Conservation (phyloP, 2,797 vertebrate genomes). For the Mormyrus hasselquistii region DNA sequence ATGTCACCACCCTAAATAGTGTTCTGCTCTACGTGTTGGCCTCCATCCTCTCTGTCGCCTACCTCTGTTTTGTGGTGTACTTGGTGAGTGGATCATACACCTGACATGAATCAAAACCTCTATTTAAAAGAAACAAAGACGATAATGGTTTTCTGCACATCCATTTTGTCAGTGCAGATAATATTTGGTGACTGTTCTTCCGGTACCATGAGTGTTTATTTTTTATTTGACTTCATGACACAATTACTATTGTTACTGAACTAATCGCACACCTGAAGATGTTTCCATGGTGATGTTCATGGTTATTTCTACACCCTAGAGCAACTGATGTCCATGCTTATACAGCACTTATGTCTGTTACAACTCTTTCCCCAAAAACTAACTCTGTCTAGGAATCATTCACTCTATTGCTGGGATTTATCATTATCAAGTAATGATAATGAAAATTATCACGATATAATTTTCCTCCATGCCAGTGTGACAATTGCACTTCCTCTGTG, state of each 20-base stretch:
- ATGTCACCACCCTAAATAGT: constrained; percentile 70
- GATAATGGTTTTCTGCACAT: not conserved
- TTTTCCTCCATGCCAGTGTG: not conserved
- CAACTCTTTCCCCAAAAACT: not conserved
- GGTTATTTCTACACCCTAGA: not conserved
- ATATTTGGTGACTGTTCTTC: not conserved
- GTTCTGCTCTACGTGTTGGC: constrained; percentile 68
- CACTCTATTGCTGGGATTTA: not conserved
- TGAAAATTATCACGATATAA: not conserved
- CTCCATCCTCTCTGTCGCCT: constrained; percentile 67
- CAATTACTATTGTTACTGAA: not conserved
- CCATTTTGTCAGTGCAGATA: not conserved
- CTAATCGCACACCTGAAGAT: not conserved
- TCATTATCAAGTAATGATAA: not conserved
- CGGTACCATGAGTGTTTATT: not conserved
- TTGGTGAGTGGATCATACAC: constrained; percentile 68
- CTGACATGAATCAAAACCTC: not conserved
- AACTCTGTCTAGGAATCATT: not conserved
- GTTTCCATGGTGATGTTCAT: not conserved
- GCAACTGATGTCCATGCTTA: not conserved
- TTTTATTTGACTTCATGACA: not conserved
- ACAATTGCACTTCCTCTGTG: not conserved
- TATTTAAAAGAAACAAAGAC: not conserved
- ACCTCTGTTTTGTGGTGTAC: constrained; percentile 79
- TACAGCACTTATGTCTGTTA: not conserved